Evolutionary conservation across 2,888 invertebrate species (phyloP).

Genomic region (Lepidonotus clava): DNA sequence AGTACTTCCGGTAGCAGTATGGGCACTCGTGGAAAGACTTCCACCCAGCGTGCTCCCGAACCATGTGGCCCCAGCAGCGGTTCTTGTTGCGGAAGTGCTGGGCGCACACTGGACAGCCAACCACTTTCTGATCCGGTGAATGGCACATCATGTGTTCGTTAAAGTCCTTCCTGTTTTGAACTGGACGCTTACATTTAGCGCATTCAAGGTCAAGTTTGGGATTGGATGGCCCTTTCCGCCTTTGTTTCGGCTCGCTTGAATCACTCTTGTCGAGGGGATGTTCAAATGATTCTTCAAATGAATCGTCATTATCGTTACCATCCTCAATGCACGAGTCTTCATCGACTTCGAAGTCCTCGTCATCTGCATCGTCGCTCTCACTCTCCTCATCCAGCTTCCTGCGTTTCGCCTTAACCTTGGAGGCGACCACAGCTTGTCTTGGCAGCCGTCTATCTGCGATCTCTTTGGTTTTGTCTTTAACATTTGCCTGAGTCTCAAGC

Average conservation of each 20-base stretch:
- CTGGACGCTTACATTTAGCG: conserved; percentile 16
- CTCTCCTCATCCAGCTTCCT: not conserved
- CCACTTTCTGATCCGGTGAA: not conserved
- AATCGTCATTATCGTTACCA: not conserved
- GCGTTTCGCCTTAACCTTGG: not conserved
- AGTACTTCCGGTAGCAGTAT: conserved; percentile 15
- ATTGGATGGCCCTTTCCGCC: not conserved
- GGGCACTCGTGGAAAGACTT: conserved; percentile 15
- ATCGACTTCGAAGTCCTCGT: not conserved
- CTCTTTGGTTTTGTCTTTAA: conserved; percentile 21
- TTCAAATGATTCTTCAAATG: not conserved
- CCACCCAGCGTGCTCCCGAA: conserved; percentile 16
- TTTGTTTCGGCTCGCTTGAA: not conserved
- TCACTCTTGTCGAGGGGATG: not conserved
- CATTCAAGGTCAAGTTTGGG: conserved; percentile 5
- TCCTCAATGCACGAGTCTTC: too few species aligned
- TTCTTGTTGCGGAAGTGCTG: conserved; percentile 20
- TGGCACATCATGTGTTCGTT: conserved; percentile 17
- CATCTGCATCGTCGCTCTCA: not conserved
- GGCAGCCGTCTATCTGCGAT: not conserved
- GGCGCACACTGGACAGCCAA: conserved; percentile 5
- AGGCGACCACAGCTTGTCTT: not conserved
- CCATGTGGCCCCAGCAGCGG: conserved; percentile 10
- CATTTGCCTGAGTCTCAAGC: conserved; percentile 16
- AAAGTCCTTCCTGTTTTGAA: conserved; percentile 8